Evolutionary conservation across 30 jellyfish, hydroid and myxozoan genomes (phyloP).

Genomic region (Aurelia aurita complex sp. Pacific): DNA sequence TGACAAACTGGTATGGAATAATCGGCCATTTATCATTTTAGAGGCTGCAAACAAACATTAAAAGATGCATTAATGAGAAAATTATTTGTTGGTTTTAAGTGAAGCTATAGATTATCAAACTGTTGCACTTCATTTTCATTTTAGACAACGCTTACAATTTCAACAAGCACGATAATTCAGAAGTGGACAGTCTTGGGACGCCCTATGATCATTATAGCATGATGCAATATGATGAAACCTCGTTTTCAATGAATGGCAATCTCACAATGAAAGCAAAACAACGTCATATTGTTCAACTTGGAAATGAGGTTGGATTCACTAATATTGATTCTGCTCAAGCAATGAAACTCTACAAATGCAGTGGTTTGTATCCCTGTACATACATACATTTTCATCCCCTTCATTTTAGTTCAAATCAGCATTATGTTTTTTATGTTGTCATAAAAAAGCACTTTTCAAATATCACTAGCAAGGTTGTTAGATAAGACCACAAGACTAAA

Average conservation of each 20-base stretch:
- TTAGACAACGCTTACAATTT: conserved; percentile 78
- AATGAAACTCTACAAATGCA: conserved; percentile 72
- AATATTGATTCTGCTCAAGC: conserved; percentile 76
- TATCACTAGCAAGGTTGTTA: too few relatives aligned
- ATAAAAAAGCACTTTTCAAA: too few relatives aligned
- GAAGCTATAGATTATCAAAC: too few relatives aligned
- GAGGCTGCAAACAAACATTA: too few relatives aligned
- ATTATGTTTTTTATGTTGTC: too few relatives aligned
- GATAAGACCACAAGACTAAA: too few relatives aligned
- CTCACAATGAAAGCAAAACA: conserved; percentile 74
- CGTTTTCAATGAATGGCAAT: conserved; percentile 82
- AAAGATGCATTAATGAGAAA: too few relatives aligned
- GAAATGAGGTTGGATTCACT: conserved; percentile 92
- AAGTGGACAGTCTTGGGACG: conserved; percentile 87
- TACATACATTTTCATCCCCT: too few relatives aligned
- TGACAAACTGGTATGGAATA: too few relatives aligned
- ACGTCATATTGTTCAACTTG: conserved; percentile 82
- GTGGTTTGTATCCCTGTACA: conserved; percentile 48
- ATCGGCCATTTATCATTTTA: too few relatives aligned
- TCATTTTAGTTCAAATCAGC: too few relatives aligned
- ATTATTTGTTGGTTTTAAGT: too few relatives aligned
- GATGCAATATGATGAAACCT: conserved; percentile 93
- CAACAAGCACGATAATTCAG: conserved; percentile 59
- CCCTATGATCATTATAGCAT: conserved; percentile 82
- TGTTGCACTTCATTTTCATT: neutral